Evolutionary conservation across 1,140 invertebrate species (phyloP), one percentile per base, ranked within the genome.

Genomic region (Neodiprion pinetum): DNA sequence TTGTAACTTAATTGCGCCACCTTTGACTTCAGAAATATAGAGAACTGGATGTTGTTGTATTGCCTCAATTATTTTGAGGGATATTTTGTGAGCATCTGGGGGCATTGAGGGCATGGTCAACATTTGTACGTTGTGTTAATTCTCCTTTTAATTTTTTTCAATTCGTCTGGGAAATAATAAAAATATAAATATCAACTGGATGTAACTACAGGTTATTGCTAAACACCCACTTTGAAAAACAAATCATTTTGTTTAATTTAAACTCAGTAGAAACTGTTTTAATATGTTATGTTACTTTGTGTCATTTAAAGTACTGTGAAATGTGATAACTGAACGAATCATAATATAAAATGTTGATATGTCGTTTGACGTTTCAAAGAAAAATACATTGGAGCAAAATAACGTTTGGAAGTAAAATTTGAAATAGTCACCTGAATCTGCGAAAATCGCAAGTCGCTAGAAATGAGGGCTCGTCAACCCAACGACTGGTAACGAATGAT

Each of bases 41-140:
- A 88, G 78, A 28, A 88, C 84, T 11, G 87, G 87, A 75, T 88
- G 87, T 49, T 86, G 81, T 76, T 83, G 87, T 72, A 88, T 82
- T 2, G 84, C 81, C 71, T 88, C 86, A 28, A 88, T 87, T 23
- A 88, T 84, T 78, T 87, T 87, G 3, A 87, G 48, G 3, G 84
- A 85, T 69, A 87, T 83, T 82, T 85, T 83, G 69, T 87, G 82
- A 17, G 83, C 80, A 79, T 88, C 87, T 28, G 83, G 81, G 66
- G 85, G 80, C 75, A 81, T 81, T 7, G 79, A 77, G 40, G 80
- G 73, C 80, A 81, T 79, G 53, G 53, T 61, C 81, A 85, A 82
- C 72, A 67, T 75, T 69, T 69, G 21, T 14, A 69, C 3, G 12
- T 17, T 65, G 61, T 65, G 7, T 65, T 14, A 65, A 65, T 7